phyloP scores from a whole-genome alignment of 2,113 vertebrate species.

The Engraulis encrasicolus region DNA sequence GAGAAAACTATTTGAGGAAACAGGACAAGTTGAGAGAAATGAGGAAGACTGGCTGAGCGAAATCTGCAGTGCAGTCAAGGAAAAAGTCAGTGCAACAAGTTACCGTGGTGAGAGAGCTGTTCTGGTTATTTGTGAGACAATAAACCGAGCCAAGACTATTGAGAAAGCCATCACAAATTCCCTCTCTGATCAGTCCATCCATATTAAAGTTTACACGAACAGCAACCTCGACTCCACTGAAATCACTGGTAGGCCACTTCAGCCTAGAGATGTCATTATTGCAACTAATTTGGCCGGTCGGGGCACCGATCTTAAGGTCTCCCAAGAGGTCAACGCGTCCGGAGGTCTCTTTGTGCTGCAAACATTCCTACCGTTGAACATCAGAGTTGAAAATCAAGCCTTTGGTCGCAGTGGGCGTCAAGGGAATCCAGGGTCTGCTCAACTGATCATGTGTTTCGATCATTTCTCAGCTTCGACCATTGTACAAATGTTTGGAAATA shows the following conservation, averaged over 20 bases:
- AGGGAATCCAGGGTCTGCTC: constrained; percentile 69
- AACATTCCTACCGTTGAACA: constrained; percentile 66
- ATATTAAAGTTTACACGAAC: constrained; percentile 55
- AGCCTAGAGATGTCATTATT: constrained; percentile 57
- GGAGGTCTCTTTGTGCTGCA: constrained; percentile 70
- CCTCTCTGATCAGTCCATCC: neutral
- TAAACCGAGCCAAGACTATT: constrained; percentile 54
- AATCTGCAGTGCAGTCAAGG: constrained; percentile 50
- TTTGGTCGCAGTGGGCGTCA: constrained; percentile 69
- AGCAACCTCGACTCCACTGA: constrained; percentile 60
- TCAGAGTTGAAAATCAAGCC: constrained; percentile 66
- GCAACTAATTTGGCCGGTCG: constrained; percentile 70
- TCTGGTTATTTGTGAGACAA: constrained; percentile 72
- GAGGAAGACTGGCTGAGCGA: constrained; percentile 57
- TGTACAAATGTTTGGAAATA: neutral
- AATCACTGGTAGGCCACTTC: neutral
- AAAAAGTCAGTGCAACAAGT: neutral
- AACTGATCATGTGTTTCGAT: constrained; percentile 59
- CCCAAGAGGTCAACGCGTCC: constrained; percentile 45
- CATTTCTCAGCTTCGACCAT: constrained; percentile 46
- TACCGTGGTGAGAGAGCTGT: constrained; percentile 59
- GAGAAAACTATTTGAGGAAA: constrained; percentile 69
- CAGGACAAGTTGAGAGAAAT: constrained; percentile 30
- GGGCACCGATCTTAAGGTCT: constrained; percentile 65
- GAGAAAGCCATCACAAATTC: neutral